Evolutionary conservation across 30 jellyfish, hydroid and myxozoan species (phyloP), one percentile per base, ranked within the genome.

Genomic region (Nemopilema nomurai): DNA sequence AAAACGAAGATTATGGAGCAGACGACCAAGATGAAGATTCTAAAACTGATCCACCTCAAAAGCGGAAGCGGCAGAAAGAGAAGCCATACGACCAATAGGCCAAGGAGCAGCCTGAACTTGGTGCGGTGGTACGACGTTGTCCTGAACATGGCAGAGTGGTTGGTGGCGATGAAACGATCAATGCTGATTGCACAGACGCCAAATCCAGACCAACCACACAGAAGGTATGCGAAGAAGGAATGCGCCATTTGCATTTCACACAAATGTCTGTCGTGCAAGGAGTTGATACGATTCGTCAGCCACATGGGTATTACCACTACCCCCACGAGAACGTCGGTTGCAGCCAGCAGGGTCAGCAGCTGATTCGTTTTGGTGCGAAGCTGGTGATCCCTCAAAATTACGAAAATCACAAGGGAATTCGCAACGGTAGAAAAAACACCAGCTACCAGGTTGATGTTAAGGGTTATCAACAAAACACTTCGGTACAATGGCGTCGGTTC

Each of bases 151-250:
- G 24, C n/a, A 16, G 49, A 31, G 13, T 8, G 50, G 6, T 16
- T 31, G 33, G 50, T 26, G 31, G 77, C 77, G 28, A 67, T 23
- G 77, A 8, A 67, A 1, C 77, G 77, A 26, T 67, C 77, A 16
- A 67, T 20, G 49, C 77, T 20, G 1, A 67, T 67, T 16, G 31
- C 8, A 18, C 28, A 28, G 49, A 67, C 50, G n/a, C 50, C 77
- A 67, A 31, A n/a, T 16, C 50, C 50, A 21, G 77, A 67, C 22
- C 77, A 67, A 67, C 28, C 28, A 18, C 33, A 67, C 18, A 67
- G 31, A 16, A 67, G 31, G 77, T 67, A 67, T 67, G 31, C n/a
- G 7, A 67, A 26, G 50, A n/a, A 67, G 50, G 77, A 28, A 67
- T 67, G 28, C 50, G 31, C 50, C 31, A n/a, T 67, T 16, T 31